A percentile compares a stretch with the other conserved stretches of the same genome.
These are phyloP conservation scores for Darevskia mixta DNA, from an alignment of 2,797 vertebrate species.

Conservation along the genomic window DNA sequence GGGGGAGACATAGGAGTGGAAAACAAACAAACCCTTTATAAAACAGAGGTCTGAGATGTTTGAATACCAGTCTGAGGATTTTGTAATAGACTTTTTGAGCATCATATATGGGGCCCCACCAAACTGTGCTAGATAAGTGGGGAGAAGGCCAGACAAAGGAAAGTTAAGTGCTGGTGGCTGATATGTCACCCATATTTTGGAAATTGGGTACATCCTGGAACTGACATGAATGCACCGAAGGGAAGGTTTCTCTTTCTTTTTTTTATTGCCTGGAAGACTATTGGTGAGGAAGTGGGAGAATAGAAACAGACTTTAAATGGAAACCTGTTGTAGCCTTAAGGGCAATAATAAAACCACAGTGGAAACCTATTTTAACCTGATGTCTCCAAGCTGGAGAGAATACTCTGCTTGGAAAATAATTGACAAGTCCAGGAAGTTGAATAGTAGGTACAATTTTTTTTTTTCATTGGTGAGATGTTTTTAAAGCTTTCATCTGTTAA, in stretches of 20 bases:
- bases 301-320: not conserved
- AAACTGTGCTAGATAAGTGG: not conserved
- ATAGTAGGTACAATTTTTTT: too few relatives aligned
- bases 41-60: not conserved
- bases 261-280: not conserved
- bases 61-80: not conserved
- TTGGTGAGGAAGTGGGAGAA: too few relatives aligned
- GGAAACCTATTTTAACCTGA: not conserved
- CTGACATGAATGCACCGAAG: not conserved
- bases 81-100: not conserved
- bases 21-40: not conserved
- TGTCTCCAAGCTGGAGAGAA: not conserved
- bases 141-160: not conserved
- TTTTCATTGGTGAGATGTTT: not conserved
- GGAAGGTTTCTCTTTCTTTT: too few relatives aligned
- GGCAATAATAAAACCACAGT: not conserved
- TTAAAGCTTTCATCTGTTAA: not conserved
- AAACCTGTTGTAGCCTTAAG: not conserved
- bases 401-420: conserved; percentile 16
- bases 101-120: too few relatives aligned
- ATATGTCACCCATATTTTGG: too few relatives aligned
- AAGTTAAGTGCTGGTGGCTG: not conserved
- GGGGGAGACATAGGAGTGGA: not conserved
- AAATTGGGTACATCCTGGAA: too few relatives aligned
- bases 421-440: too few relatives aligned